Base-by-base conservation (phyloP, 2,888 invertebrate species). In the Nipponacmea schrenckii region DNA sequence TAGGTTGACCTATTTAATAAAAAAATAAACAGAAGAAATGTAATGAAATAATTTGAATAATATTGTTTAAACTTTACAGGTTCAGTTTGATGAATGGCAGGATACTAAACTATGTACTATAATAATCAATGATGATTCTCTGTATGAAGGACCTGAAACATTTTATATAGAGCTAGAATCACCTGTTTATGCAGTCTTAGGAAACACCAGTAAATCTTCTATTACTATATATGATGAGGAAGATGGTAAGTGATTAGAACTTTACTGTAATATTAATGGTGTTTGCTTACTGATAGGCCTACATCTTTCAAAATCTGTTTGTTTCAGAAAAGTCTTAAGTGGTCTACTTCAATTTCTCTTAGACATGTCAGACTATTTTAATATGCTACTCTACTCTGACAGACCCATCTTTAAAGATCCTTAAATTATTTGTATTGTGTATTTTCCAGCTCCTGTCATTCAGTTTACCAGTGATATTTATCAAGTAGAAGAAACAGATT, bases 11-110 rank as follows among this genome's bases (percentile, higher is more conserved):
- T 17, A 17, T 10, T 67, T 17, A n/a, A n/a, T n/a, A n/a, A n/a
- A n/a, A n/a, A n/a, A n/a, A n/a, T 31, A 5, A 3, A 31, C 31
- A 31, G 31, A 31, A 5, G 31, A 31, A 5, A 31, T 31, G 2
- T 31, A 5, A 5, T 31, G 31, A 31, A 31, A 31, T n/a, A n/a
- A n/a, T n/a, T n/a, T n/a, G n/a, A 31, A 31, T 31, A 31, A 31
- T 31, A 31, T 31, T 31, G 31, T 31, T 39, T 14, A 66, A n/a
- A 24, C 63, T 48, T 72, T 72, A 15, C 75, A 86, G 86, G 82
- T 88, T 66, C 85, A 86, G 77, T 88, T 88, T 84, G 86, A 86
- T 76, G 84, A 83, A 63, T 85, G 85, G 81, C 85, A 86, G 70
- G 83, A 83, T 31, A 76, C 69, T 0, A 85, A 86, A 73, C 75